Base-by-base conservation (phyloP, 30 jellyfish, hydroid and myxozoan species). In the Chrysaora quinquecirrha region DNA sequence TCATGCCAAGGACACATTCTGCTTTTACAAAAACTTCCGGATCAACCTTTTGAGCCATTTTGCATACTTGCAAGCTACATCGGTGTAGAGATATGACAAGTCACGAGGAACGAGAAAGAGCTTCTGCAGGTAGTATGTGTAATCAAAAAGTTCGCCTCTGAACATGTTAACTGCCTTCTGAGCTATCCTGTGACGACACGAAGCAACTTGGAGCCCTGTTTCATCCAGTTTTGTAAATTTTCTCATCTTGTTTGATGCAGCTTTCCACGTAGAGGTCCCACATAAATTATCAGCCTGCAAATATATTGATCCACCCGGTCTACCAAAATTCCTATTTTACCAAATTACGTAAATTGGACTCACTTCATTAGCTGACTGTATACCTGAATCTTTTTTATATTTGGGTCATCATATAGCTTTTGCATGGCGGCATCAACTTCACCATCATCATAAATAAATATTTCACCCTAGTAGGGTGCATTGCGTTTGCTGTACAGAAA, bases 131-230 rank as follows among this genome's bases (percentile, higher is more conserved):
- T 16, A 48, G 19, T 16, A 25, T 25, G 64, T 16, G 64, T 48
- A 48, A 48, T 25, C 64, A 48, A 16, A 48, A 16, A 48, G 64
- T 48, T 46, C 61, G 10, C 61, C 61, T 46, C 21, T 25, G n/a
- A n/a, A n/a, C n/a, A n/a, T n/a, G n/a, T 48, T 48, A 21, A 63
- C 75, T 20, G 75, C 75, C 25, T 63, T 63, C 46, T 63, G 75
- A 63, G 47, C 75, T 22, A 63, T 18, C 21, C 75, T 22, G 25
- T 63, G 75, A 19, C 75, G 75, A 28, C 75, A 63, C 21, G 30
- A 23, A 22, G 61, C 58, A 22, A 63, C 75, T 20, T 63, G 47
- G 4, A 63, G 34, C 10, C 75, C 75, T 3, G 75, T 63, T 35
- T 63, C 75, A 63, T 28, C 22, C 30, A 63, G 25, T 23, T 25